Evolutionary conservation across 2,888 invertebrate genomes (phyloP), one percentile per base, ranked within the genome.

Genomic region (Drosophila emarginata): DNA sequence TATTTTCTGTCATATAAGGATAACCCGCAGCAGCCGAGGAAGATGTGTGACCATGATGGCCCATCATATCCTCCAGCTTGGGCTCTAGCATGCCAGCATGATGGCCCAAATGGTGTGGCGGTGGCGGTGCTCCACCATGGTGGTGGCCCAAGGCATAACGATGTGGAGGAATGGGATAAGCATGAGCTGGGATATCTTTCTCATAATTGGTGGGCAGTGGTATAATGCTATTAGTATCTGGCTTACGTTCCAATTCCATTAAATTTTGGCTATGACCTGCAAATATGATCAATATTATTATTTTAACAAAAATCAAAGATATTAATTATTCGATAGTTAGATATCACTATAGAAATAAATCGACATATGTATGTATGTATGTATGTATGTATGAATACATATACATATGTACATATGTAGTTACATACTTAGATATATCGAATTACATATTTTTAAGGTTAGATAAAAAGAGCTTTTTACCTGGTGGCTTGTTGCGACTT

Each of bases 1-100:
- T 95, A 45, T 95, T 95, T 77, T 95, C 95, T 12, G 95, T 95
- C 70, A 94, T 92, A 89, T 93, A 95, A 72, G 93, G 91, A 87
- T 94, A 94, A 15, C 89, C 90, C 12, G n/a, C 36, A 15, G 54
- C 36, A 21, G 45, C 45, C 14, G 45, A 45, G 0, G 61, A 66
- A 21, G 80, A 83, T 52, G 67, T 64, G 23, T 73, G 70, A 6
- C 62, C 72, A 45, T 84, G 79, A 39, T 89, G 89, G 1, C 78
- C 83, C 53, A 87, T 74, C 79, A 88, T 87, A 39, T 89, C 89
- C 62, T 90, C 90, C 12, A 90, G 71, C 64, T 90, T 90, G 1
- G 90, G 90, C 56, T 90, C 89, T 53, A 90, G 77, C 80, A 90
- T 79, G 36, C 89, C 90, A 21, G 45, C 45, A 15, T 81, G 80